A percentile compares a stretch with the other conserved stretches of the same genome.
Conservation (phyloP, 35 echinoderm and acorn worm species). For the Ophioderma brevispina region DNA sequence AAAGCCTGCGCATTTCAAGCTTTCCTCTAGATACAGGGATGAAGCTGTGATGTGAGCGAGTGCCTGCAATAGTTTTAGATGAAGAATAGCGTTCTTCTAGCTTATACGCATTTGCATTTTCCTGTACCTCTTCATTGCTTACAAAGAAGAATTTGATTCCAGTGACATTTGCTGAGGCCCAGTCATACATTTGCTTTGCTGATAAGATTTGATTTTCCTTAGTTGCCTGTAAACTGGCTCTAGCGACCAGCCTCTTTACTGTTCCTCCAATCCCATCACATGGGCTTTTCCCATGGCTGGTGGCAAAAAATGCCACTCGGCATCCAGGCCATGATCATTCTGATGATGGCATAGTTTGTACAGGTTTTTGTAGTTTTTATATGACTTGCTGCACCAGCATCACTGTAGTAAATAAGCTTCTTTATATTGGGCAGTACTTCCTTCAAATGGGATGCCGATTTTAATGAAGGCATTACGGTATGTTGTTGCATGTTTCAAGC, state of each 20-base stretch:
- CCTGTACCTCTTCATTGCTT: neutral
- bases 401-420: slow-evolving; percentile 52
- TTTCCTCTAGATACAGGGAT: slow-evolving; percentile 19
- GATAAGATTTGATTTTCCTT: slow-evolving; percentile 22
- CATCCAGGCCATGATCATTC: slow-evolving; percentile 33
- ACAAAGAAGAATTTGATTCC: slow-evolving; percentile 50
- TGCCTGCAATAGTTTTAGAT: slow-evolving; percentile 26
- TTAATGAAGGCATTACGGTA: slow-evolving; percentile 18
- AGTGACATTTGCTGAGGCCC: neutral
- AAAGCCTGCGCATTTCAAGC: neutral
- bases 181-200: slow-evolving; percentile 16
- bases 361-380: slow-evolving; percentile 64
- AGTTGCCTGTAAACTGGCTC: slow-evolving; percentile 40
- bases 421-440: neutral
- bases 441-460: neutral
- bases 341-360: slow-evolving; percentile 33
- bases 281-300: slow-evolving; percentile 59
- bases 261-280: slow-evolving; percentile 87
- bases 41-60: slow-evolving; percentile 15
- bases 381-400: slow-evolving; percentile 57
- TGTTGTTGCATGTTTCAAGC: slow-evolving; percentile 28
- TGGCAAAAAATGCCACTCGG: slow-evolving; percentile 76
- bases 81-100: neutral
- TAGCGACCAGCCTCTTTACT: slow-evolving; percentile 36
- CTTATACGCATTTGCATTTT: slow-evolving; percentile 8